Base-by-base conservation (phyloP, 2,113 vertebrate genomes). In the Myotis brandtii region DNA sequence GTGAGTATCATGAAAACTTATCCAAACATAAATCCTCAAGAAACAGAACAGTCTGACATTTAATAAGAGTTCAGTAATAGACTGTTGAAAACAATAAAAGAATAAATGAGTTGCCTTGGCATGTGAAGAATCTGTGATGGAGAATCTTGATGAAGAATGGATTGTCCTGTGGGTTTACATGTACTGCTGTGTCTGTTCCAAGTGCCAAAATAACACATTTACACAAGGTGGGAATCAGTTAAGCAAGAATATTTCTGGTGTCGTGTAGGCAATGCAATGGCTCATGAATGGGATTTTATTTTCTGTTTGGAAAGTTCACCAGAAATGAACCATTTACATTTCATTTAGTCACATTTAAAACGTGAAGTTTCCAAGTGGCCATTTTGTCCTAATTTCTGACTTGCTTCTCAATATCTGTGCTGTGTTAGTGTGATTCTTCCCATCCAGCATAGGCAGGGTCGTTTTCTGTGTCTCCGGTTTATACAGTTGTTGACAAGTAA, bases 401-500 rank as follows among this genome's bases (percentile, higher is more conserved):
- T 84, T 46, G 56, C 20, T 79, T 50, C 52, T 3, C 18, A 2
- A n/a, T 79, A 30, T 67, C 66, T 34, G 4, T 69, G 54, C 27
- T 11, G 13, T 80, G 86, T 92, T 34, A 27, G 27, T 50, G 76
- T 34, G 32, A 59, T 52, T 87, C 50, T 89, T 52, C 9, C 37
- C 17, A 46, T 56, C 30, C 76, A 50, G 6, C 16, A 16, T 11
- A 32, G 70, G 56, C 43, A 37, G 84, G 64, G 43, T 59, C 23
- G 21, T 59, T 80, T 70, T 81, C 62, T 77, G 86, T 30, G 54
- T 46, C 34, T 69, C 40, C 14, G 64, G 66, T 84, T 89, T 76
- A 84, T 89, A 32, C 14, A 37, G 7, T 32, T 48, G 2, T 95
- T 96, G 94, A 95, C 95, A 95, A 94, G 84, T 95, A 86, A 92